Evolutionary conservation across 2,113 vertebrate species (phyloP).

Genomic region (Andinoacara biseriatus): DNA sequence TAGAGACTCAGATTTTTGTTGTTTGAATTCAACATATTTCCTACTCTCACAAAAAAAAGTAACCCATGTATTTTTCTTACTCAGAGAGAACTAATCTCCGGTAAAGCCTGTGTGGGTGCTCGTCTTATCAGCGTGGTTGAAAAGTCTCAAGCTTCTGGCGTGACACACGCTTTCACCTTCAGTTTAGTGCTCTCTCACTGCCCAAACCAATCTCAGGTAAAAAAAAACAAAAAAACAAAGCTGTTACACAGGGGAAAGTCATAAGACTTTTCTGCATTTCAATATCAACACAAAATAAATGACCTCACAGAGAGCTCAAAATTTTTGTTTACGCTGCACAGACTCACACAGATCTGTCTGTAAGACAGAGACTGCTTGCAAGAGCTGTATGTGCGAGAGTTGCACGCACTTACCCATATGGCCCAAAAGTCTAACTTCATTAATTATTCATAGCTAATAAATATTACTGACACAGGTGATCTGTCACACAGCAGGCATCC

Average conservation of each 20-base stretch:
- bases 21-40: no score
- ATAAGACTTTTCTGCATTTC: background rate
- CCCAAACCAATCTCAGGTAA: background rate
- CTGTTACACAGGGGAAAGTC: no score
- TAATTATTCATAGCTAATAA: background rate
- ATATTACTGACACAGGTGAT: background rate
- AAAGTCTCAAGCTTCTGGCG: background rate
- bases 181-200: background rate
- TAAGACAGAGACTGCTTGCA: background rate
- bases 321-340: background rate
- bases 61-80: background rate
- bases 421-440: background rate
- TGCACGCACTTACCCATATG: background rate
- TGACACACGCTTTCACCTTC: background rate
- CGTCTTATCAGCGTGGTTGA: background rate
- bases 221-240: background rate
- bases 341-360: background rate
- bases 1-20: background rate
- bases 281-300: background rate
- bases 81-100: background rate
- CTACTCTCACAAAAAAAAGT: background rate
- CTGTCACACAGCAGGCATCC: background rate
- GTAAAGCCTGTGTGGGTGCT: background rate
- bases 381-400: background rate
- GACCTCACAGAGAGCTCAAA: background rate